Base-by-base conservation (phyloP, 2,888 invertebrate species). In the Machimus rusticus region DNA sequence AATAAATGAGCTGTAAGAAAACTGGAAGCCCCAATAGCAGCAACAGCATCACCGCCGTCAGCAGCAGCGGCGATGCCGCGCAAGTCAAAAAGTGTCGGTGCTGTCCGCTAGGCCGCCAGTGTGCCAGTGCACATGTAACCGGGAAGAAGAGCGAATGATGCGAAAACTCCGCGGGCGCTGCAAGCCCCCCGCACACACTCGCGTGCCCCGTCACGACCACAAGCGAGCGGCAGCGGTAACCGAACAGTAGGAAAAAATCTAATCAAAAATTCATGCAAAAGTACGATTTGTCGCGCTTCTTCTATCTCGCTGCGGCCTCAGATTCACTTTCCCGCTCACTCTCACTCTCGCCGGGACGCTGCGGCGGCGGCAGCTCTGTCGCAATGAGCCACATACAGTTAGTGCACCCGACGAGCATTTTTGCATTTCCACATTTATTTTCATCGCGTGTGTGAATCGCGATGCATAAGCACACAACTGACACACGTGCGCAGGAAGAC, bases 61-160 rank as follows among this genome's bases (percentile, higher is more conserved):
- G 31, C 31, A 31, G 6, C 34, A 57, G 28, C 34, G 66, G 19
- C 23, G 66, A 74, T 55, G 23, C 16, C 84, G 84, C 84, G 84
- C 84, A 84, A 84, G 74, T 84, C 84, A 66, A 39, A 82, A 84
- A 84, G 84, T 84, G 39, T 84, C 39, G 28, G 84, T 46, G 9
- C 55, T 34, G 37, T n/a, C 55, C 31, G 28, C 66, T 4, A 23
- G 66, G 28, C 23, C 12, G 4, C 23, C 28, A n/a, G n/a, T 55
- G 81, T 3, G 4, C 23, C 28, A n/a, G n/a, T 55, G 81, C 81
- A 81, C 81, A 81, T 81, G 81, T 81, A 81, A 81, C 55, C 81
- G 55, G 55, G 55, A 81, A 81, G 55, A 81, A 55, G 55, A 55
- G 14, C 51, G 55, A 51, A 28, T 28, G 31, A n/a, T 66, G 66